Base-by-base conservation (phyloP, 2,113 vertebrate genomes). In the Coracopsis vasa region DNA sequence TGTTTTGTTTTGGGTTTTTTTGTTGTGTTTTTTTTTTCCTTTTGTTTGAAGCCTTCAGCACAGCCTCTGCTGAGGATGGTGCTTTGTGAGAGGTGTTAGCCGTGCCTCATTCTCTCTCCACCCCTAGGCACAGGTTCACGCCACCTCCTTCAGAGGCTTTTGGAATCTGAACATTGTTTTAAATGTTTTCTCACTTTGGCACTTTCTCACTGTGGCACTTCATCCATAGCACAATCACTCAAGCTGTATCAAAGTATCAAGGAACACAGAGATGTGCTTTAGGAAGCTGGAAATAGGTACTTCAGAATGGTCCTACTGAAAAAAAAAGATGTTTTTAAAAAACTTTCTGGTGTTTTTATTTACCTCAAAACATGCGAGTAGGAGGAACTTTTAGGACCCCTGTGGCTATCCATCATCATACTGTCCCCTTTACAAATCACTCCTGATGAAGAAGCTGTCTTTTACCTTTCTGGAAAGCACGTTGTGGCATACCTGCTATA, bases 61-160 rank as follows among this genome's bases (percentile, higher is more conserved):
- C 16, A 77, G 41, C 72, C 48, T 73, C 65, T 92, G 75, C 80
- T 88, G 67, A 48, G 53, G 48, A 17, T 33, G 39, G 3, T 66
- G 77, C 50, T 86, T 78, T 86, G 48, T 80, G 74, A 92, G 72
- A 88, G 42, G 41, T 66, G 53, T 83, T 83, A 91, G 24, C 89
- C 72, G 4, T n/a, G 48, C 58, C 41, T 95, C 58, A n/a, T 44
- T 61, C n/a, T 73, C 44, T 92, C 51, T 69, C 7, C 1, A 21
- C 27, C 23, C 29, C 9, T 47, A 41, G 18, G 39, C 44, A 35
- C n/a, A 35, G n/a, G n/a, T 80, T 23, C 60, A 51, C 0, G 0
- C 23, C 58, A 48, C 27, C 19, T 88, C 41, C 41, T 69, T 79
- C 8, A 2, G 24, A 69, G 37, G 8, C 27, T 69, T 86, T 71